A percentile compares a stretch with the other conserved stretches of the same genome.
Evolutionary conservation across 2,888 invertebrate species (phyloP).

Genomic region (Ennomos erosarius): DNA sequence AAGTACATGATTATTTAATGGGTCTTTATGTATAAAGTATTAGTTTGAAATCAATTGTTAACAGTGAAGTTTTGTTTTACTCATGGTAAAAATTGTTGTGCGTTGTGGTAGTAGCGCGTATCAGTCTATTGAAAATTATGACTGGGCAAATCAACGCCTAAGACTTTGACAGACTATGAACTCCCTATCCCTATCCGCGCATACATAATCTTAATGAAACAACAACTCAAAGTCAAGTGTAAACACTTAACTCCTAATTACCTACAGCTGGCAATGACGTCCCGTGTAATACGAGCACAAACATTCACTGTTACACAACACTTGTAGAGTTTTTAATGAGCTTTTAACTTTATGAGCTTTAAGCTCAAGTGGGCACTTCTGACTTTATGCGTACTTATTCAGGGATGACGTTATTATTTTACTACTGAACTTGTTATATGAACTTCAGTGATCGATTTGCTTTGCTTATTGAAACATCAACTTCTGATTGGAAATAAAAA

Average conservation of each 20-base stretch:
- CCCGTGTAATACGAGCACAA: constrained; percentile 40
- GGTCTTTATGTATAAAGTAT: too few relatives aligned
- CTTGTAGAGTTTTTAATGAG: constrained; percentile 45
- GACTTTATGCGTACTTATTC: constrained; percentile 25
- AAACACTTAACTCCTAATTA: constrained; percentile 46
- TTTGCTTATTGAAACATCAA: constrained; percentile 12
- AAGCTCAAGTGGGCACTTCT: constrained; percentile 29
- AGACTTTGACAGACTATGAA: too few relatives aligned
- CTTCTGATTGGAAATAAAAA: background rate
- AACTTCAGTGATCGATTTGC: constrained; percentile 13
- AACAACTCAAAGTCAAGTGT: constrained; percentile 24
- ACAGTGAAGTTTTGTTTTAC: too few relatives aligned
- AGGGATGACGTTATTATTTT: constrained; percentile 13
- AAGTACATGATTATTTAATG: too few relatives aligned
- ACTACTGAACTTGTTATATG: constrained; percentile 15
- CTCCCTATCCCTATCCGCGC: too few relatives aligned
- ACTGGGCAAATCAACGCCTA: too few relatives aligned
- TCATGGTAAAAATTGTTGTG: too few relatives aligned
- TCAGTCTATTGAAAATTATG: too few relatives aligned
- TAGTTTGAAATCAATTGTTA: too few relatives aligned
- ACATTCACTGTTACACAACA: constrained; percentile 31
- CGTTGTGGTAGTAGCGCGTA: too few relatives aligned
- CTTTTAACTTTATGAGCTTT: constrained; percentile 29
- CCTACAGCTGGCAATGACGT: constrained; percentile 42
- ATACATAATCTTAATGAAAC: constrained; percentile 6